Evolutionary conservation across 1,140 invertebrate genomes (phyloP), one percentile per base, ranked within the genome.

Genomic region (Drosophila nigrodunni): DNA sequence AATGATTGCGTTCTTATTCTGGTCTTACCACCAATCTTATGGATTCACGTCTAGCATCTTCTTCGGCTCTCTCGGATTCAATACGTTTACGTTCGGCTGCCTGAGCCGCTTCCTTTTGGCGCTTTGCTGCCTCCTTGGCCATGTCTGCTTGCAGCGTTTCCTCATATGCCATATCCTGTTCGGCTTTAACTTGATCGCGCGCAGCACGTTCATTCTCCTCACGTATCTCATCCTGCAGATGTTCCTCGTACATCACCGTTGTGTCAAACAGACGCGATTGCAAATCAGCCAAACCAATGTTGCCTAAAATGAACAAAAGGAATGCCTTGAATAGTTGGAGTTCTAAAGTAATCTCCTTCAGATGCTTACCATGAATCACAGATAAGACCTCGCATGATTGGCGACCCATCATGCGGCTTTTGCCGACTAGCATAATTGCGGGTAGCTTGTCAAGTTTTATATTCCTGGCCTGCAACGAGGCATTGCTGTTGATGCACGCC

Each of bases 141-240:
- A 96, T 96, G 93, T 99, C 98, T 11, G 96, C 97, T 89, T 96
- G 96, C 52, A 99, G 94, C 80, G 97, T 98, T 89, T 95, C 95
- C 92, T 97, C 95, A 93, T 98, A 99, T 0, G 98, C 98, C 92
- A 95, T 95, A 93, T 99, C 98, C 93, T 99, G 98, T 93, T 99
- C 97, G 76, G 95, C 94, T 93, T 98, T 98, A 10, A 99, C 97
- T 78, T 94, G 94, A 93, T 99, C 97, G 77, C 98, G 93, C 2
- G 96, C 97, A 72, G 96, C 96, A 75, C 98, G 93, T 92, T 98
- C 97, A 69, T 97, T 94, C 93, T 99, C 98, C 86, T 98, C 95
- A 13, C 94, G 94, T 64, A 97, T 96, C 93, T 99, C 98, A 34
- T 95, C 94, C 73, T 95, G 94, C 81, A 97, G 95, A 90, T 97